Conservation (phyloP, 35 echinoderm and acorn worm species). For the Hemicentrotus pulcherrimus region DNA sequence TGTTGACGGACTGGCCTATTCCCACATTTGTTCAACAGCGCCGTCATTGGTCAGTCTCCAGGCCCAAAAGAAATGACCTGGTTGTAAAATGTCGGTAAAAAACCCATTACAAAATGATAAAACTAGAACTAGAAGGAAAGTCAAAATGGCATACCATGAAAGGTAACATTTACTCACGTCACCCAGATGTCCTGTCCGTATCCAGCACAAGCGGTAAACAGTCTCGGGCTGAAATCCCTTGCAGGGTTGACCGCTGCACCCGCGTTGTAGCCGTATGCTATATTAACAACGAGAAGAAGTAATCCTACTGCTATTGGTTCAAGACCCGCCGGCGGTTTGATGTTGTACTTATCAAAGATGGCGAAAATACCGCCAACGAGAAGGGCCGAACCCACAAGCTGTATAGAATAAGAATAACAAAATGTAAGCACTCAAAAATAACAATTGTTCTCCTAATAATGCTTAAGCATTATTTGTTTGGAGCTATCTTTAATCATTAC, state of each 20-base stretch:
- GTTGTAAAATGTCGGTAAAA: too few species aligned
- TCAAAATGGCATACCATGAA: too few species aligned
- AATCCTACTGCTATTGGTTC: conserved; percentile 73
- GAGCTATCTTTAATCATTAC: too few species aligned
- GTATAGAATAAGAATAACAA: neutral
- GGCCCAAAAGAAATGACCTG: too few species aligned
- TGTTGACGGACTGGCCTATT: too few species aligned
- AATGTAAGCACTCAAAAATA: too few species aligned
- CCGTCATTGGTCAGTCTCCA: too few species aligned
- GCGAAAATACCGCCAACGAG: conserved; percentile 79
- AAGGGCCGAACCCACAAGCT: conserved; percentile 81
- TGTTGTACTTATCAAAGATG: conserved; percentile 76
- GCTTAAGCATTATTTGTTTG: too few species aligned
- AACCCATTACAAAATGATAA: too few species aligned
- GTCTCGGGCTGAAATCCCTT: conserved; percentile 72
- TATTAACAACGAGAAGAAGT: conserved; percentile 60
- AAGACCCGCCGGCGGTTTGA: conserved; percentile 74
- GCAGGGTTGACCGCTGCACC: conserved; percentile 74
- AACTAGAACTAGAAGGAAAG: too few species aligned
- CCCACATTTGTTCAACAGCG: too few species aligned
- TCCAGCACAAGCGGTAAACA: conserved; percentile 66
- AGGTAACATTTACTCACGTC: neutral
- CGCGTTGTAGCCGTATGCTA: conserved; percentile 71
- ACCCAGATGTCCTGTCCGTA: conserved; percentile 77
- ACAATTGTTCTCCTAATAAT: too few species aligned